Base-by-base conservation (phyloP, 2,888 invertebrate genomes). In the Apodemia mormo region DNA sequence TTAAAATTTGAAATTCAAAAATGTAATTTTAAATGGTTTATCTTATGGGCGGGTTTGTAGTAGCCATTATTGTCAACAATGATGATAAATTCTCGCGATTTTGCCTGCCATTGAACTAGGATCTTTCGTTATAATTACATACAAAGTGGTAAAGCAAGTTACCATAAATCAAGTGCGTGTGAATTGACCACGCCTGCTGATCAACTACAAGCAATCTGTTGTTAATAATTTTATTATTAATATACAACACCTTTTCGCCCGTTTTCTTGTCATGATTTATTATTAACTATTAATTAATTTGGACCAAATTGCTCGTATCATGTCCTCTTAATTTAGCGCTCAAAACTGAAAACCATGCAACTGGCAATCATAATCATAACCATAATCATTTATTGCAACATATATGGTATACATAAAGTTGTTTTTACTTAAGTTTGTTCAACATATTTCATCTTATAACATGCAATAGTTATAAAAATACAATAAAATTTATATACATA, bases 171-270 rank as follows among this genome's bases (percentile, higher is more conserved):
- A 80, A 82, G 70, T 80, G 85, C 86, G 90, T 88, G 91, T 90
- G 89, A 91, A 89, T 75, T 79, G 73, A 77, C 87, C 89, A 86
- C 91, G 87, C 90, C 90, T 78, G 71, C 80, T 75, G 75, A 82
- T 82, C 84, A 83, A 84, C 84, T 79, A 78, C 82, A 80, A 77
- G 83, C 85, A 84, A 84, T 88, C 86, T 81, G 83, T 83, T 82
- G 82, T 81, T 79, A 83, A 83, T 90, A 87, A 91, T 90, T 87
- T 90, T 89, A 90, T 88, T 88, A 90, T 89, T 91, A 88, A 87
- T 86, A 86, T 83, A 85, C 81, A 82, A 83, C 86, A 86, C 85
- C 85, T 88, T 86, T 88, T 87, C 82, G 82, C 81, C 84, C 82
- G 83, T 85, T 87, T 83, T 79, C 80, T 78, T 76, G 68, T 72